Evolutionary conservation across 2,888 invertebrate genomes (phyloP), one percentile per base, ranked within the genome.

Genomic region (Megaustenia siamemsis): DNA sequence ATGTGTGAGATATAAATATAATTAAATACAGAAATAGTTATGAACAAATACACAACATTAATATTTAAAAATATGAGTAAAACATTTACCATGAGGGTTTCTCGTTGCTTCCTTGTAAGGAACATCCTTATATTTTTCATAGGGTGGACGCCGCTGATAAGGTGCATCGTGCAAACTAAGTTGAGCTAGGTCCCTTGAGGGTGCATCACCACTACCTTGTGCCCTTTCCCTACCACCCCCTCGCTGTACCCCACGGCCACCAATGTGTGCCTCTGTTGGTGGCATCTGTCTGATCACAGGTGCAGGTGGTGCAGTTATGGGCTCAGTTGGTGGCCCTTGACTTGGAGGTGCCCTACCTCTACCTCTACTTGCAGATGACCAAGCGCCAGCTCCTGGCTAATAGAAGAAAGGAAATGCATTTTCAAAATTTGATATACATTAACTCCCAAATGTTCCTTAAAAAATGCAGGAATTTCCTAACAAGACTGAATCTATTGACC

Each of bases 191-290:
- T 81, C 81, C 21, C 28, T 53, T 38, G 63, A 38, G 3, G 81
- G 85, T 15, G 76, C 63, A 63, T 63, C 76, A 10, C 83, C 82
- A 38, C 81, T 32, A 12, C 53, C 81, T 28, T 4, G 28, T n/a
- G 79, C 35, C 21, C 81, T 60, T 28, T 85, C 85, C 10, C 85
- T 35, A 21, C 85, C 85, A 0, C 85, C 81, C 10, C 85, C 85
- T 24, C 85, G 81, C 15, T 69, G 76, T 12, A 81, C 81, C 5
- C 85, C 85, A n/a, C 85, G 45, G 18, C 85, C 85, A 60, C 85
- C 69, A 0, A n/a, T 53, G 15, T 28, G 35, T 21, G 28, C 66
- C 43, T 73, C 84, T 28, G 80, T n/a, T 38, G 45, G 79, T 5
- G 40, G n/a, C 12, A 45, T 21, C 32, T 49, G 43, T 5, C n/a